Conservation (phyloP, 2,888 invertebrate species). For the Oxytorus armatus region DNA sequence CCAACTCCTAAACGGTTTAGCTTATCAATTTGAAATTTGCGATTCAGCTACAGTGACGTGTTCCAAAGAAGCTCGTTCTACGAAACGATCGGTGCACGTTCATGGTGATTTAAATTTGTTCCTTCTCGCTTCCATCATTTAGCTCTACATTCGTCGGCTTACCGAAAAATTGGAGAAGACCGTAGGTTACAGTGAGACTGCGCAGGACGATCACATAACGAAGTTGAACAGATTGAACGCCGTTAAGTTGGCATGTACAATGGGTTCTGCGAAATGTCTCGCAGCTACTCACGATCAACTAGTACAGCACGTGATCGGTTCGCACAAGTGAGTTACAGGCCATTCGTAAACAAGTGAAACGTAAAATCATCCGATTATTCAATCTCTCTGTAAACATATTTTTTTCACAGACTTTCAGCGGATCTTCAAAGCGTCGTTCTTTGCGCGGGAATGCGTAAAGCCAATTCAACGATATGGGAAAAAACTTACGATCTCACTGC, state of each 20-base stretch:
- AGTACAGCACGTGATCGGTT: conserved; percentile 45
- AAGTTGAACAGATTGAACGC: conserved; percentile 76
- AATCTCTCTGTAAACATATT: too few species aligned
- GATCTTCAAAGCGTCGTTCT: too few species aligned
- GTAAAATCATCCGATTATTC: not conserved
- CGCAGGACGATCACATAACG: conserved; percentile 74
- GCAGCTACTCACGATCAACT: conserved; percentile 73
- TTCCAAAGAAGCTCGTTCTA: not conserved
- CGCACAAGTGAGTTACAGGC: conserved; percentile 38
- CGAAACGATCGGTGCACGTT: not conserved
- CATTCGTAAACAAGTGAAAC: not conserved
- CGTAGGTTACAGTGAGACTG: conserved; percentile 74
- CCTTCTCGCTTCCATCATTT: not conserved
- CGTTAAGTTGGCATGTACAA: conserved; percentile 81
- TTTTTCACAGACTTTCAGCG: too few species aligned
- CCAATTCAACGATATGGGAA: too few species aligned
- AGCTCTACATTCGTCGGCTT: conserved; percentile 77
- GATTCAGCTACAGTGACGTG: not conserved
- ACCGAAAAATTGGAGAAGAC: conserved; percentile 74
- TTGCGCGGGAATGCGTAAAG: too few species aligned
- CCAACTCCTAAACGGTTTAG: too few species aligned
- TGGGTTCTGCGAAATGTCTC: conserved; percentile 81
- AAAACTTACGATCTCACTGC: conserved; percentile 53
- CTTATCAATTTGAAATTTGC: too few species aligned
- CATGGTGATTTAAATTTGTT: not conserved